Base-by-base conservation (phyloP, 1,140 invertebrate species). In the Drosophila miranda region DNA sequence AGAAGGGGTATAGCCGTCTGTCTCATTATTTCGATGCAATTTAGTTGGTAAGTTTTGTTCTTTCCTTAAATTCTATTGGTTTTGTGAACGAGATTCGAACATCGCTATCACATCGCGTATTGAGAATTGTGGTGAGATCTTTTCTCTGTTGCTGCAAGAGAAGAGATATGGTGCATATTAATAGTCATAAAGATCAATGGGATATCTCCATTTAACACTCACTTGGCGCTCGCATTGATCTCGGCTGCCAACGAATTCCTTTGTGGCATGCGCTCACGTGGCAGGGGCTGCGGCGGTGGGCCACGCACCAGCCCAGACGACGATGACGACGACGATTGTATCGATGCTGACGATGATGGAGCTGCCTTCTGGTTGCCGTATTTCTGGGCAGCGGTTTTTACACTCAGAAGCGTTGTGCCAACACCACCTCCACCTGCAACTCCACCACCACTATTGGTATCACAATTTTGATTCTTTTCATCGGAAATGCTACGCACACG, bases 31-130 rank as follows among this genome's bases (percentile, higher is more conserved):
- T 87, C 81, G 81, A 81, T 86, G 81, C 75, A 63, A 44, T 57
- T 38, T 75, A 75, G 63, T 63, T 62, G 49, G 46, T 78, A 58
- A 38, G 13, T 38, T 38, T 38, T 38, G 34, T 55, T 21, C 59
- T 38, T 63, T 53, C 30, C 51, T 80, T 64, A 86, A 58, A 11
- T 13, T 70, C 83, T 89, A 88, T 76, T 90, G 90, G 62, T 91
- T 91, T 84, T 91, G 90, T 76, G 92, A 92, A 89, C 92, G 92
- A 78, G 92, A 92, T 91, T 96, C 95, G 90, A 96, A 96, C 78
- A 95, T 93, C 44, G 95, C 95, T 61, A 95, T 94, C 93, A 96
- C 95, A 89, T 96, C 95, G 80, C 94, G 93, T 83, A 96, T 96
- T 82, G 94, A 94, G 90, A 93, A 94, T 44, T 94, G 93, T 19